These are phyloP conservation scores for Elanoides forficatus DNA, from an alignment of 2,113 vertebrate species.

Conservation along the genomic window DNA sequence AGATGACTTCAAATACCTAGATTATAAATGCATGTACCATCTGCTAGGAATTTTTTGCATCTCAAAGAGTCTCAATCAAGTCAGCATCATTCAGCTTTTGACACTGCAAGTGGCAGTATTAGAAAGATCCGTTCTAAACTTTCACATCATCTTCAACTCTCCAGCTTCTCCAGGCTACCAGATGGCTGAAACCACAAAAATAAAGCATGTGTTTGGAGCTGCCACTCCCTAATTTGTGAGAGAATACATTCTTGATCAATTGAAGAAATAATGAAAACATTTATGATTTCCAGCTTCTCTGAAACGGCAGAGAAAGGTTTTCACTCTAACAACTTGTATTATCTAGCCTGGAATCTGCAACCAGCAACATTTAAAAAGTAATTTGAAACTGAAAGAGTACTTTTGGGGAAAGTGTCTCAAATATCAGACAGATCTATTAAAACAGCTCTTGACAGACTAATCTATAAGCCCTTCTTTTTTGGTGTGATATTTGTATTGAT, in stretches of 20 bases:
- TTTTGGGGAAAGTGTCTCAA: conserved; percentile 45
- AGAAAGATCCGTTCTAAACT: neutral
- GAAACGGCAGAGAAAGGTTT: conserved; percentile 22
- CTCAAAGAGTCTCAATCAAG: neutral
- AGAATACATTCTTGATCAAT: neutral
- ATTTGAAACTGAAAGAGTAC: conserved; percentile 34
- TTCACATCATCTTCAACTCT: neutral
- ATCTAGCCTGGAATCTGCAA: neutral
- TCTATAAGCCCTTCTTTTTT: conserved; percentile 25
- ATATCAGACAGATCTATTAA: conserved; percentile 50
- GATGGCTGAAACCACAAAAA: conserved; percentile 30
- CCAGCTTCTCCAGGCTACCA: neutral
- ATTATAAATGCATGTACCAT: neutral
- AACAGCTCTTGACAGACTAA: conserved; percentile 47
- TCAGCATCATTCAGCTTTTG: conserved; percentile 9
- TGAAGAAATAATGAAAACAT: neutral
- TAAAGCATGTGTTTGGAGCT: neutral
- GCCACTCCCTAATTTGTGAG: neutral
- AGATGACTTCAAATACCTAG: neutral
- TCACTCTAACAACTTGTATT: neutral
- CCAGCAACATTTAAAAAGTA: conserved; percentile 37
- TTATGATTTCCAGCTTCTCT: conserved; percentile 21
- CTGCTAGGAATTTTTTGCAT: neutral
- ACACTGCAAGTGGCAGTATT: neutral
- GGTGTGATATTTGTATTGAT: conserved; percentile 54